Percentiles rank a stretch among this genome's conserved stretches.
Conservation (phyloP, 2,888 invertebrate genomes). For the Oxyscelio sp. region DNA sequence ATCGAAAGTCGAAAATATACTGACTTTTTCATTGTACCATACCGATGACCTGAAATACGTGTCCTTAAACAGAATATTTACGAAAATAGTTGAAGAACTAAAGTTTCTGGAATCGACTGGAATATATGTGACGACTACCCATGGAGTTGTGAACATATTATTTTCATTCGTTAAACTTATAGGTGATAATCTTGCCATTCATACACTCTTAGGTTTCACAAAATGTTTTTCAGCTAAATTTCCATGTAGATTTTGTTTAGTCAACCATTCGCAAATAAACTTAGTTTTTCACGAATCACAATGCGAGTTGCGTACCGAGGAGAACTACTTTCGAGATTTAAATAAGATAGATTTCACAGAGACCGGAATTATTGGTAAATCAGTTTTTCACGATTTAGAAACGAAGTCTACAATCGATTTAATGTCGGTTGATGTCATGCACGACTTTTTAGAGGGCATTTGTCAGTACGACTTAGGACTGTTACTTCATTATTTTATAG, state of each 20-base stretch:
- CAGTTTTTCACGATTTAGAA: conserved; percentile 16
- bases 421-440: conserved; percentile 52
- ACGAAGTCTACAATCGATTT: conserved; percentile 21
- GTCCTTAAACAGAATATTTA: too few species aligned
- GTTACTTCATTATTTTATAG: too few species aligned
- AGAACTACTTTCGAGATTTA: conserved; percentile 32
- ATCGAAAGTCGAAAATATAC: too few species aligned
- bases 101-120: too few species aligned
- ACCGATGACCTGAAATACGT: too few species aligned
- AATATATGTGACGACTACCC: too few species aligned
- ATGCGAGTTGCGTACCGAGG: conserved; percentile 33
- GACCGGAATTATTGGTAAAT: conserved; percentile 42
- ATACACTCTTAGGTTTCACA: conserved; percentile 62
- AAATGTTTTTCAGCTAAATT: conserved; percentile 47
- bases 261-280: conserved; percentile 7
- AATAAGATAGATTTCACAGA: conserved; percentile 9
- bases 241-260: conserved; percentile 26
- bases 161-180: conserved; percentile 60
- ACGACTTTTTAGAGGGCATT: conserved; percentile 65
- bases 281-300: conserved; percentile 21
- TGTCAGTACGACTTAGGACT: conserved; percentile 70
- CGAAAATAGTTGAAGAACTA: too few species aligned
- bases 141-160: too few species aligned
- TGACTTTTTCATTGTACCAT: too few species aligned
- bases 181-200: conserved; percentile 62